Evolutionary conservation across 1,140 invertebrate species (phyloP), one percentile per base, ranked within the genome.

Genomic region (Grapholita molesta): DNA sequence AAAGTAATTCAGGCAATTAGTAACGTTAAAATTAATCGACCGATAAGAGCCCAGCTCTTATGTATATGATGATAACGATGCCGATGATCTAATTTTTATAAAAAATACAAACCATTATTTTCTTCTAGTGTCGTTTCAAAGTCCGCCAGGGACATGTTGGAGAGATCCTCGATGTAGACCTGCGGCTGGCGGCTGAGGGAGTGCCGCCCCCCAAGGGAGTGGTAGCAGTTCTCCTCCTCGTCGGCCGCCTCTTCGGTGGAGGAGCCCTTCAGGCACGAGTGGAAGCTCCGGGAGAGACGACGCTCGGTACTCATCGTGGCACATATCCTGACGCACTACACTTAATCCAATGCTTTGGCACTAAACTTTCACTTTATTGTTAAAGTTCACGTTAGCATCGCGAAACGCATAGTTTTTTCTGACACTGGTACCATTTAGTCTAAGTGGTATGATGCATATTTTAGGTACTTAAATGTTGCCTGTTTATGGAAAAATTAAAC

Each of bases 211-310:
- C 89, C 86, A 8, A 91, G 77, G 5, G 88, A 90, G 78, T 91
- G 89, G 75, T 91, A 91, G 73, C 88, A 91, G 64, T 78, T 88
- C 32, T 90, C 89, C 52, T 90, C 89, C 6, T 91, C 89, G 67
- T 91, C 89, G 6, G 91, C 84, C 12, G 83, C 92, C 76, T 94
- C 94, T 78, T 94, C 94, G 64, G 93, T 93, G 72, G 94, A 94
- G 72, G 94, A 94, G 71, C 94, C 94, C 71, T 94, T 94, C 70
- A 94, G 90, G 75, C 94, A 94, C 53, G 94, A 94, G 88, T 94
- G 94, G 83, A 94, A 94, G 86, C 94, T 94, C 72, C 94, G 91
- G n/a, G 94, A 94, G 9, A 94, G 90, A 38, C 94, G 90, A 72
- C 94, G 91, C 77, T 94, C 94, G 71, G 94, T 93, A 72, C 94